These are phyloP conservation scores for Thera britannica DNA, from an alignment of 2,888 invertebrate species.

Conservation along the genomic window DNA sequence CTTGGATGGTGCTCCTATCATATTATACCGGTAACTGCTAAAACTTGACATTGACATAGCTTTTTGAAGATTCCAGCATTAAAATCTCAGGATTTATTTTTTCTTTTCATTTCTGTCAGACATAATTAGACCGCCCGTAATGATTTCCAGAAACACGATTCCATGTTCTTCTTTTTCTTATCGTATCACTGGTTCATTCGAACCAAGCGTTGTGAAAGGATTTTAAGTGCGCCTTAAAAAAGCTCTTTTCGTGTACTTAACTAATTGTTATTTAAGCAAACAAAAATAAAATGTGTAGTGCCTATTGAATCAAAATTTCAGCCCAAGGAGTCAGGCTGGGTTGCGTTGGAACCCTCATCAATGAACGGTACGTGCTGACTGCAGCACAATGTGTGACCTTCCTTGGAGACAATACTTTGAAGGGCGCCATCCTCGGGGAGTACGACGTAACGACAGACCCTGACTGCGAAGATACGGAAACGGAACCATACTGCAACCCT, in stretches of 20 bases:
- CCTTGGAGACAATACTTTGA: conserved; percentile 79
- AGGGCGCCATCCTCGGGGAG: conserved; percentile 4
- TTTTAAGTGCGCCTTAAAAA: no score
- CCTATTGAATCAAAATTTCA: conserved; percentile 18
- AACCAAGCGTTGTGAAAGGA: no score
- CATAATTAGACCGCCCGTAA: no score
- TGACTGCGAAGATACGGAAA: conserved; percentile 67
- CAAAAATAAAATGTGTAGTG: no score
- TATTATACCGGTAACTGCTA: conserved; percentile 74
- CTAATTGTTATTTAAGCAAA: no score
- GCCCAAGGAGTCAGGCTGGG: conserved; percentile 63
- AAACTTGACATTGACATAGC: background rate
- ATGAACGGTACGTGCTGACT: conserved; percentile 81
- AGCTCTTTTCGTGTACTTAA: no score
- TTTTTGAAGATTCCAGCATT: no score
- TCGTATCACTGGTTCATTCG: no score
- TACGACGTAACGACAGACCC: conserved; percentile 74
- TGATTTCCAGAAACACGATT: no score
- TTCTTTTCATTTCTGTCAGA: no score
- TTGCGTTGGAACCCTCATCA: conserved; percentile 84
- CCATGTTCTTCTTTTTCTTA: no score
- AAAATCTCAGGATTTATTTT: no score
- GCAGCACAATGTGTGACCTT: conserved; percentile 87
- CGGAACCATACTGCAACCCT: conserved; percentile 59
- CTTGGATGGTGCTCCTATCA: conserved; percentile 91